A percentile compares a stretch with the other conserved stretches of the same genome.
These are phyloP conservation scores for Pomacea maculata DNA, from an alignment of 1,140 invertebrate genomes.

Conservation along the genomic window DNA sequence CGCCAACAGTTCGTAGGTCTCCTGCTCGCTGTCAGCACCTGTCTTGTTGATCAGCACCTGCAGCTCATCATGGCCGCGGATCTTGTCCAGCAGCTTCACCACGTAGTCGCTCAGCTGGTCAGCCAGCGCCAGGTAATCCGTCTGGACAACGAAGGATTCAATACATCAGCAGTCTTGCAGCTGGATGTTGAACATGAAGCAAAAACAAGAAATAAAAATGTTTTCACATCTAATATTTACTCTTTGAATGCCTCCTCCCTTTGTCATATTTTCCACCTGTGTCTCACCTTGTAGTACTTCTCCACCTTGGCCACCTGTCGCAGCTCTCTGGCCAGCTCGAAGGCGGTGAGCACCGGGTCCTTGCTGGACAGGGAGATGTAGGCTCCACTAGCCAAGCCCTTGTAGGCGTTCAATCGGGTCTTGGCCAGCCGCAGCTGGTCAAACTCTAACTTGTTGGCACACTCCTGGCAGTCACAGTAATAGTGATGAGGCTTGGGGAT, in stretches of 20 bases:
- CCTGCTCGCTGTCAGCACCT: slow-evolving; percentile 46
- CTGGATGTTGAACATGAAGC: too few relatives aligned
- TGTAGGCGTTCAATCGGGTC: slow-evolving; percentile 62
- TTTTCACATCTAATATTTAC: too few relatives aligned
- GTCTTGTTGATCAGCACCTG: slow-evolving; percentile 59
- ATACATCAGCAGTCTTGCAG: too few relatives aligned
- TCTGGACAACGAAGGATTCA: slow-evolving; percentile 38
- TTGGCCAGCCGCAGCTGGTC: slow-evolving; percentile 59
- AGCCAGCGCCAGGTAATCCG: slow-evolving; percentile 70
- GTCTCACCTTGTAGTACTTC: slow-evolving; percentile 69
- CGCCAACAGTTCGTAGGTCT: slow-evolving; percentile 60
- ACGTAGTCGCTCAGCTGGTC: slow-evolving; percentile 67
- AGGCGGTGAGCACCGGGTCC: slow-evolving; percentile 75
- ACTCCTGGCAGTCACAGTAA: slow-evolving; percentile 71
- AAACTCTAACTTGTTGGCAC: slow-evolving; percentile 67
- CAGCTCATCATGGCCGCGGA: slow-evolving; percentile 62
- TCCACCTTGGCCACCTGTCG: slow-evolving; percentile 60
- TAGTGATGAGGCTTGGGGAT: slow-evolving; percentile 70
- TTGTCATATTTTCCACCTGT: too few relatives aligned
- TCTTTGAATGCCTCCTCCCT: too few relatives aligned
- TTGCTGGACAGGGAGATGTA: slow-evolving; percentile 74
- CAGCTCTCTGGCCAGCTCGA: slow-evolving; percentile 72
- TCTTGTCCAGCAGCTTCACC: slow-evolving; percentile 61
- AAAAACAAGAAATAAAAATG: too few relatives aligned
- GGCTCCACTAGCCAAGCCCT: slow-evolving; percentile 64